phyloP scores from a whole-genome alignment of 2,888 invertebrate genomes.

The Mantis religiosa region DNA sequence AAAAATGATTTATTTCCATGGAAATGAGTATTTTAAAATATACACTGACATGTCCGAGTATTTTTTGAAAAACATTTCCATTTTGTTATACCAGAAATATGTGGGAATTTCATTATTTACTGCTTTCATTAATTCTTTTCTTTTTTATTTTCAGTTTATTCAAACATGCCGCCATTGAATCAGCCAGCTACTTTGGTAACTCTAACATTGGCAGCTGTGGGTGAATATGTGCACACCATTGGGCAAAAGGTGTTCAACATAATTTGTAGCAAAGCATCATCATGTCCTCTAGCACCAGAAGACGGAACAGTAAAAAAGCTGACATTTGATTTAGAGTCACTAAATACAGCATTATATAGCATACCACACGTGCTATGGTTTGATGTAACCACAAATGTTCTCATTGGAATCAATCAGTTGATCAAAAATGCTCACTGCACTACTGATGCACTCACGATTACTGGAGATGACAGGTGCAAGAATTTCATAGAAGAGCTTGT shows the following conservation, averaged over 20 bases:
- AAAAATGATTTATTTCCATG: too few relatives aligned
- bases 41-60: too few relatives aligned
- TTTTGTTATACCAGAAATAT: too few relatives aligned
- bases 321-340: not conserved
- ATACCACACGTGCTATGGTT: not conserved
- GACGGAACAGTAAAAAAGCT: not conserved
- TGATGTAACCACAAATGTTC: not conserved
- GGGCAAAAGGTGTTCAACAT: not conserved
- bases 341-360: not conserved
- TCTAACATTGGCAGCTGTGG: not conserved
- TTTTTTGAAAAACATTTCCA: too few relatives aligned
- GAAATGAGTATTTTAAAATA: too few relatives aligned
- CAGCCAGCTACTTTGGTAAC: not conserved
- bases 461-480: not conserved
- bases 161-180: not conserved
- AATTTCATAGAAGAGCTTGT: not conserved
- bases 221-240: not conserved
- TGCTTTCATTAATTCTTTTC: too few relatives aligned
- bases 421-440: not conserved
- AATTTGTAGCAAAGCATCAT: not conserved
- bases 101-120: too few relatives aligned
- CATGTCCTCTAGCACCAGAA: too few relatives aligned
- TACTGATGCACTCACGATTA: not conserved
- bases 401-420: not conserved
- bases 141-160: not conserved